Base-by-base conservation (phyloP, 2,797 vertebrate genomes). In the Coreius guichenoti region DNA sequence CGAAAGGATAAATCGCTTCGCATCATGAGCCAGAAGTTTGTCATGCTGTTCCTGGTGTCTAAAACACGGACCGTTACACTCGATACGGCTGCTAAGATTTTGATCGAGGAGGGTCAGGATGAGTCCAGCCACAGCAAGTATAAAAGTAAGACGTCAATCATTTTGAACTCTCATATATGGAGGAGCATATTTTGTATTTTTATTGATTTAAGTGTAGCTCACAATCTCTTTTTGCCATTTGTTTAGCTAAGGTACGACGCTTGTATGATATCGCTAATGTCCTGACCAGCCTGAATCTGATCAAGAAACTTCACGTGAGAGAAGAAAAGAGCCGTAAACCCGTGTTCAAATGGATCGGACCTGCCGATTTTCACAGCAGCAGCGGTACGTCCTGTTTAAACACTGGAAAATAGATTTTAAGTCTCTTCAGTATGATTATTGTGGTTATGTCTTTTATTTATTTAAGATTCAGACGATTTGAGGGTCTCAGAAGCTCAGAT, bases 11-110 rank as follows among this genome's bases (percentile, higher is more conserved):
- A 99, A 87, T 99, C 98, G 82, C 93, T 99, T 88, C 93, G 98
- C 83, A 97, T 99, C 88, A 98, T 99, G 98, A 99, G 98, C 92
- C 98, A 99, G 93, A 98, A 99, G 93, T 99, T 99, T 86, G 97
- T 99, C 89, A 99, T 99, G 98, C 93, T 99, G 58, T 99, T 99
- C 91, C 95, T 99, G 89, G 97, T 99, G 78, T 98, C 97, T 0
- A 93, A 91, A 54, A 96, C 97, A 72, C 96, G 95, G 6, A 95
- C 97, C 85, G 97, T 99, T 65, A 99, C 97, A 88, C 94, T 99
- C 82, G 98, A 99, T 76, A 91, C 96, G n/a, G 98, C 98, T 39
- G 98, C 98, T 47, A 98, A 97, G 95, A 98, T 99, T 90, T 93
- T 99, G 88, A 99, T 97, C 39, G 97, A 97, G 75, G 98, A 99